Conservation (phyloP, 1,140 invertebrate species). For the Eumeta japonica region DNA sequence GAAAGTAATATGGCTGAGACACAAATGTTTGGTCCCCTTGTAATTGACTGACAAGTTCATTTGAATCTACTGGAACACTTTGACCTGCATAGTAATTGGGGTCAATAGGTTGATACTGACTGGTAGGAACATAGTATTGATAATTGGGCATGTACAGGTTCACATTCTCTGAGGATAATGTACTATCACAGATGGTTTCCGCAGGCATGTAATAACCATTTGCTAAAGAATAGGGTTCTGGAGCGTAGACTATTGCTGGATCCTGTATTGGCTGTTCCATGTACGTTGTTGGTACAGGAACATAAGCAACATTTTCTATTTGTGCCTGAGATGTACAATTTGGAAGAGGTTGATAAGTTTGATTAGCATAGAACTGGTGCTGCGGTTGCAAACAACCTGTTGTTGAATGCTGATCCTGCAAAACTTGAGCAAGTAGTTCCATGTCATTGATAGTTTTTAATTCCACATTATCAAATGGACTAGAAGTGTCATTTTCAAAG, state of each 20-base stretch:
- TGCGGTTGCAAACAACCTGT: conserved; percentile 24
- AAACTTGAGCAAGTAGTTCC: conserved; percentile 77
- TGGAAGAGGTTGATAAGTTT: conserved; percentile 22
- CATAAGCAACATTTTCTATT: conserved; percentile 30
- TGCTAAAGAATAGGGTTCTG: conserved; percentile 31
- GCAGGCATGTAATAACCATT: conserved; percentile 38
- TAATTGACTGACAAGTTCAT: conserved; percentile 20
- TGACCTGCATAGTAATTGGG: conserved; percentile 28
- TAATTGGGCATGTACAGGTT: conserved; percentile 38
- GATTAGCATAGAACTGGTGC: conserved; percentile 24
- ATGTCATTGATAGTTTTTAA: conserved; percentile 88
- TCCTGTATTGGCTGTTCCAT: conserved; percentile 34
- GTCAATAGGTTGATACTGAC: conserved; percentile 21
- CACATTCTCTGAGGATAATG: conserved; percentile 27
- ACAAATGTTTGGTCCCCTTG: conserved; percentile 30
- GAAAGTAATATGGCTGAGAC: conserved; percentile 40
- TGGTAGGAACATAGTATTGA: conserved; percentile 40
- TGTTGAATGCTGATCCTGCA: conserved; percentile 36
- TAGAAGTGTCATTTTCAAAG: conserved; percentile 86
- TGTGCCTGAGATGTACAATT: conserved; percentile 43
- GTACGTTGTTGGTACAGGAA: conserved; percentile 36
- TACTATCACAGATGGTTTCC: conserved; percentile 32
- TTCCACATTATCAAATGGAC: conserved; percentile 88
- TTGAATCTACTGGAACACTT: conserved; percentile 21
- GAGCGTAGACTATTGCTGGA: conserved; percentile 29